A percentile compares a stretch with the other conserved stretches of the same genome.
phyloP scores from a whole-genome alignment of 2,113 vertebrate genomes.

The Axis porcinus region DNA sequence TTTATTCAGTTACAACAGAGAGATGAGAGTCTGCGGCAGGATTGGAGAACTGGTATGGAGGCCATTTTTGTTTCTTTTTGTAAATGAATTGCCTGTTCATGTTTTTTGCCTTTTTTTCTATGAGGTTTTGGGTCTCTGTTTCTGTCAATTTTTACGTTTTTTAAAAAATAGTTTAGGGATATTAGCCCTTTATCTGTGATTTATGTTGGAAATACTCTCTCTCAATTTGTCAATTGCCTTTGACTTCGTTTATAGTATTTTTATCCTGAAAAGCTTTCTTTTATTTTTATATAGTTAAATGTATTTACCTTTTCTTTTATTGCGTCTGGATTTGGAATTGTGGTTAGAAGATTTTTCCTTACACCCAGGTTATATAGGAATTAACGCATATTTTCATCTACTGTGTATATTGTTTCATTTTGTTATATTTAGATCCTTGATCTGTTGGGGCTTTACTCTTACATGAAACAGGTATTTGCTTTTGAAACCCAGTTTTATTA shows the following conservation, averaged over 20 bases:
- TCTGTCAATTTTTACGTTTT: background rate
- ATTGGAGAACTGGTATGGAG: background rate
- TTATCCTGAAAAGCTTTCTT: background rate
- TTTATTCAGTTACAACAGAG: background rate
- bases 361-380: background rate
- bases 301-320: background rate
- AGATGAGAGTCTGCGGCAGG: background rate
- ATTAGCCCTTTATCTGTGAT: background rate
- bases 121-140: background rate
- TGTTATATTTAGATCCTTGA: background rate
- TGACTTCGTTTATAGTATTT: background rate
- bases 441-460: background rate
- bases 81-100: background rate
- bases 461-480: background rate
- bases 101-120: background rate
- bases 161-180: background rate
- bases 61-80: background rate
- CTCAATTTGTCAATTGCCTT: background rate
- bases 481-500: background rate
- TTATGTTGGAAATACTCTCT: background rate
- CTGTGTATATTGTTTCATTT: background rate
- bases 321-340: background rate
- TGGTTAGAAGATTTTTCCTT: background rate
- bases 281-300: background rate
- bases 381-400: background rate